phyloP scores from a whole-genome alignment of 2,113 vertebrate species.

The Macaca fascicularis region T2T-MFA8v1.1 NC_088387.1:38748501-38749000 shows the following conservation, averaged over 20 bases:
- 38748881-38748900: background rate
- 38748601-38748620: background rate
- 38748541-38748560: background rate
- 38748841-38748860: background rate
- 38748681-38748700: background rate
- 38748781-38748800: background rate
- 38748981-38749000: background rate
- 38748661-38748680: background rate
- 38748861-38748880: background rate
- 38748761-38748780: background rate
- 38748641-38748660: background rate
- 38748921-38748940: background rate
- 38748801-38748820: background rate
- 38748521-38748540: background rate
- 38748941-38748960: background rate
- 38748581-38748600: background rate
- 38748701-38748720: background rate
- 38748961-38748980: background rate
- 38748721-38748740: background rate
- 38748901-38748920: background rate
- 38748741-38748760: background rate
- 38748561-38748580: background rate
- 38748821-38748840: background rate
- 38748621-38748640: background rate
- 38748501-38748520: background rate